Percentiles rank a stretch among this genome's conserved stretches.
phyloP scores from a whole-genome alignment of 1,140 invertebrate genomes.

The Caenorhabditis briggsae region DNA sequence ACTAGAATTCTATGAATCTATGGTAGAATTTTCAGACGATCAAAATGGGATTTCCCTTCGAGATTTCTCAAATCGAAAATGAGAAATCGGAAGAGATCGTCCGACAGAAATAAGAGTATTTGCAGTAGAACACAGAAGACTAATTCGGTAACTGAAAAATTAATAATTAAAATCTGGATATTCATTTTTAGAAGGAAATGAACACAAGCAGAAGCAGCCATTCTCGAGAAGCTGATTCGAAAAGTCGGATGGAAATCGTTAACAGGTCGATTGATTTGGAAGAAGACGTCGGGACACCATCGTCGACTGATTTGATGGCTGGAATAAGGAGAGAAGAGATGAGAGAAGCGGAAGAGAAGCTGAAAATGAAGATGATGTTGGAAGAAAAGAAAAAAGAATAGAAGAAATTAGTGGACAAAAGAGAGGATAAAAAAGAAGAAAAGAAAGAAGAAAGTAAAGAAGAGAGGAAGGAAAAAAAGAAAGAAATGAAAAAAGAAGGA shows the following conservation, averaged over 20 bases:
- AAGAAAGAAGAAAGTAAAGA: constrained; percentile 10
- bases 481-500: background rate
- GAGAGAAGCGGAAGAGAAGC: background rate
- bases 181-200: background rate
- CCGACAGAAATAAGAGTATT: background rate
- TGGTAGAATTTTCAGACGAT: background rate
- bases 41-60: background rate
- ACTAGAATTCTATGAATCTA: background rate
- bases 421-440: background rate
- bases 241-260: background rate
- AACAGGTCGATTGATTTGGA: background rate
- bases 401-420: background rate
- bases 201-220: background rate
- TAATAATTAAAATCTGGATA: background rate
- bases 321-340: background rate
- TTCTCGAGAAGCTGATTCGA: background rate
- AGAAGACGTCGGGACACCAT: background rate
- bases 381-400: background rate
- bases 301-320: background rate
- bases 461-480: background rate
- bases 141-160: background rate
- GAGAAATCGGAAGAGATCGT: background rate
- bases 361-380: background rate
- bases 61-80: background rate
- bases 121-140: background rate